phyloP scores from a whole-genome alignment of 30 jellyfish, hydroid and myxozoan genomes.

The Turritopsis rubra region DNA sequence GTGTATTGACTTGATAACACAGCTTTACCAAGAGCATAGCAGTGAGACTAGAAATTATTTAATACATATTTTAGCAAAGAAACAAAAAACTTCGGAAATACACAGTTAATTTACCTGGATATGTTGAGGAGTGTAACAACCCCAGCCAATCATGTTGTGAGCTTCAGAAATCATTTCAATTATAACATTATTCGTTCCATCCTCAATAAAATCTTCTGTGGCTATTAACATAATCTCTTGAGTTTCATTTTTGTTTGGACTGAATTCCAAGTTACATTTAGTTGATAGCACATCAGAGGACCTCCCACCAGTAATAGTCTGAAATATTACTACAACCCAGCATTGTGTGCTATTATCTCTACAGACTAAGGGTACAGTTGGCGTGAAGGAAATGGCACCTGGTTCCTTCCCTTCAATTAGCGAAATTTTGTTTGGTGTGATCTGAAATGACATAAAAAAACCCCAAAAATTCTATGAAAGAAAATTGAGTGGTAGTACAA shows the following conservation, averaged over 20 bases:
- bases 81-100: too few species aligned
- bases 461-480: too few species aligned
- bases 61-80: too few species aligned
- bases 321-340: neutral
- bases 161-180: neutral
- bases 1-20: too few species aligned
- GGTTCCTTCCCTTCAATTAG: neutral
- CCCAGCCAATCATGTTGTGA: neutral
- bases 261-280: neutral
- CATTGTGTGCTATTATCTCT: neutral
- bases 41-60: too few species aligned
- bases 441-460: too few species aligned
- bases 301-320: too few species aligned
- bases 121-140: neutral
- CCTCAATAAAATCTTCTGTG: neutral
- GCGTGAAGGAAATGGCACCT: neutral
- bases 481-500: too few species aligned
- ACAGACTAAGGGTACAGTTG: slow-evolving; percentile 2
- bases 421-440: neutral
- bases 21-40: too few species aligned
- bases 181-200: neutral
- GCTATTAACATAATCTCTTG: neutral
- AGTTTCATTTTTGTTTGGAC: neutral
- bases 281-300: neutral
- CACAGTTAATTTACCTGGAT: slow-evolving; percentile 10